phyloP scores from a whole-genome alignment of 2,113 vertebrate genomes.

The Trochalopteron elliotii region DNA sequence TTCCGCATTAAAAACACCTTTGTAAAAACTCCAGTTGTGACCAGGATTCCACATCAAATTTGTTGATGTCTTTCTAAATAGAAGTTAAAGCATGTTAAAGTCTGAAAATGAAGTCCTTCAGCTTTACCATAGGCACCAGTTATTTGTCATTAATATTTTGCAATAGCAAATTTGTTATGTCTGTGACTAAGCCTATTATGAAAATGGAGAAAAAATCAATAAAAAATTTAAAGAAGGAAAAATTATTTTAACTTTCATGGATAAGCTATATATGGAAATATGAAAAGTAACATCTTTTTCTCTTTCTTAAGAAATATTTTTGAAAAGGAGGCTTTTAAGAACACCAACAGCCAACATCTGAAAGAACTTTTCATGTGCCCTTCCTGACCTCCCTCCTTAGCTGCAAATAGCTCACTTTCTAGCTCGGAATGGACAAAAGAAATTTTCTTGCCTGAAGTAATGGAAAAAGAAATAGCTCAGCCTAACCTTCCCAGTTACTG shows the following conservation, averaged over 20 bases:
- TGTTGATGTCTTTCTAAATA: background rate
- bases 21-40: background rate
- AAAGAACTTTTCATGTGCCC: background rate
- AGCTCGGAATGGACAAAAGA: background rate
- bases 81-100: background rate
- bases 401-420: background rate
- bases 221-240: background rate
- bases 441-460: background rate
- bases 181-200: background rate
- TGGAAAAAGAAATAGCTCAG: background rate
- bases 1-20: background rate
- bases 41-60: background rate
- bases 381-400: background rate
- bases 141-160: background rate
- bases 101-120: background rate
- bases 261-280: background rate
- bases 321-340: background rate
- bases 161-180: background rate
- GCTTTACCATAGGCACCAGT: background rate
- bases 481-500: background rate
- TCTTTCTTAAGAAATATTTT: background rate
- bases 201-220: background rate
- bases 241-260: background rate
- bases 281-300: background rate
- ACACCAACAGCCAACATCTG: fast-evolving